phyloP scores from a whole-genome alignment of 1,140 invertebrate genomes.

The Drosophila lini region DNA sequence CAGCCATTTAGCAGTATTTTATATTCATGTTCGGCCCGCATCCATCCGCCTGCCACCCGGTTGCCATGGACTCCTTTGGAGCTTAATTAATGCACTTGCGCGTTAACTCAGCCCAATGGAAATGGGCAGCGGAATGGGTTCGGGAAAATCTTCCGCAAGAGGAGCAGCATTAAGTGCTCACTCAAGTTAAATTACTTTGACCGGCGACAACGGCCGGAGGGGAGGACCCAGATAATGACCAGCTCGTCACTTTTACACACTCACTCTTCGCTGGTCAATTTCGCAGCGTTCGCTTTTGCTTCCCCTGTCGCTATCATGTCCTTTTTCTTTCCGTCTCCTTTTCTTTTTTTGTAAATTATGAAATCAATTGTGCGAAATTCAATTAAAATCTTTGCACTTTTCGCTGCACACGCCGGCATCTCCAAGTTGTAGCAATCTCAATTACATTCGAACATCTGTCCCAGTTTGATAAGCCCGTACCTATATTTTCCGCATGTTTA shows the following conservation, averaged over 20 bases:
- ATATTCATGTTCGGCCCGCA: constrained; percentile 29
- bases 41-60: constrained; percentile 8
- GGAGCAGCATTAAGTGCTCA: constrained; percentile 67
- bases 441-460: constrained; percentile 53
- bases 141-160: constrained; percentile 15
- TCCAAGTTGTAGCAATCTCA: constrained; percentile 22
- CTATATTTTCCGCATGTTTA: constrained; percentile 35
- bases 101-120: constrained; percentile 63
- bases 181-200: constrained; percentile 79
- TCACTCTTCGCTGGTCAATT: constrained; percentile 25
- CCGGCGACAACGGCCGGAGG: constrained; percentile 21
- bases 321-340: not conserved
- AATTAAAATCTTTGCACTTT: constrained; percentile 49
- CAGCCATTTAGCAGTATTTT: constrained; percentile 30
- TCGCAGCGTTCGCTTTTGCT: not conserved
- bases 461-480: constrained; percentile 25
- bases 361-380: constrained; percentile 70
- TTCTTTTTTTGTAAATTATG: constrained; percentile 46
- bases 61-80: constrained; percentile 63
- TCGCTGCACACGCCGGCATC: constrained; percentile 21
- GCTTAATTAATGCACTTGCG: constrained; percentile 78
- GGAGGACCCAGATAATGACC: constrained; percentile 55
- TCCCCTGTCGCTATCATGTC: not conserved
- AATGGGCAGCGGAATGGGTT: constrained; percentile 5
- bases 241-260: constrained; percentile 51